Base-by-base conservation (phyloP, 2,888 invertebrate species). In the Sabatieria punctata region DNA sequence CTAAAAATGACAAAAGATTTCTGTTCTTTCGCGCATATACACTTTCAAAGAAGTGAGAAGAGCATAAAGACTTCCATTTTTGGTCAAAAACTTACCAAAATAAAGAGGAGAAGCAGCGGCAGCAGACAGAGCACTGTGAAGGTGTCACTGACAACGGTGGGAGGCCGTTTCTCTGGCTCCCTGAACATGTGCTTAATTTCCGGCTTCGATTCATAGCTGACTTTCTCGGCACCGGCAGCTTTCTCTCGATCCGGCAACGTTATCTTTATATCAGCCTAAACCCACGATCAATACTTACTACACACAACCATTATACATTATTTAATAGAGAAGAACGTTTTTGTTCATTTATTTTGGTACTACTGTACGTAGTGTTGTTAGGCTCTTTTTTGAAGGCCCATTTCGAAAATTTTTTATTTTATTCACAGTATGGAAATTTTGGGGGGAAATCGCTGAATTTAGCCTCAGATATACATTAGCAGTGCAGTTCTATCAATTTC, bases 111-210 rank as follows among this genome's bases (percentile, higher is more conserved):
- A 46, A 88, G 70, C 51, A 95, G 74, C 25, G 91, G 85, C 27
- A 82, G 77, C 6, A 80, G 74, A 56, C 81, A 81, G 11, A 89
- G 72, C 27, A 74, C 77, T 44, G 89, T 88, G 72, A 93, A 97
- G 51, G 85, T 74, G 68, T 85, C 81, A 0, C 93, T 91, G 46
- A 97, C 79, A 38, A 78, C 65, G 35, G 78, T 78, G 30, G 91
- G 76, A 45, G 97, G 95, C 41, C 91, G 78, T 59, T 82, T 79
- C 67, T 95, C 95, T 1, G 93, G 82, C 61, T 77, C 75, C 39
- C 91, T 80, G 77, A 95, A 97, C 71, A 77, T 68, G 72, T 97
- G 95, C 62, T 66, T 56, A 40, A 64, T 63, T 37, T 58, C 60
- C 13, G 59, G 55, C 43, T 54, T 49, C 37, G 51, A 39, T 23